These are phyloP conservation scores for Drosophila ohnishii DNA, from an alignment of 1,140 invertebrate species.

Conservation along the genomic window DNA sequence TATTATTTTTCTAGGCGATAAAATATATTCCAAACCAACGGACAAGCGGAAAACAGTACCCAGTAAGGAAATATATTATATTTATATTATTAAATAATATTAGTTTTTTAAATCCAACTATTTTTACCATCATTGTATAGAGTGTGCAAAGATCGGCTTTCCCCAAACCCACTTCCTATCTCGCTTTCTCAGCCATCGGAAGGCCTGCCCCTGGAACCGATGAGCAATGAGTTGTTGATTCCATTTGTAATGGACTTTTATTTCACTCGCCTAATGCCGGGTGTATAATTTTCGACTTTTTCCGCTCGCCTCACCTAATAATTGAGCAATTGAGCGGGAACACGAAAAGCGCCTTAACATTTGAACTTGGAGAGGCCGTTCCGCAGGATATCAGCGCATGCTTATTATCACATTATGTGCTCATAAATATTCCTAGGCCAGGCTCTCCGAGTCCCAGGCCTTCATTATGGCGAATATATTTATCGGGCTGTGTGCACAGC, in stretches of 20 bases:
- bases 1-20: no score
- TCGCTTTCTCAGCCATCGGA: neutral
- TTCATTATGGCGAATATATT: conserved; percentile 65
- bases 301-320: conserved; percentile 64
- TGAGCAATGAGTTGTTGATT: conserved; percentile 82
- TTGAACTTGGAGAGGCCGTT: conserved; percentile 73
- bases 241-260: conserved; percentile 81
- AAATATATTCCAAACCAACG: no score
- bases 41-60: no score
- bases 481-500: conserved; percentile 49
- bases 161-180: neutral
- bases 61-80: neutral
- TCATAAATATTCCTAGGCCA: conserved; percentile 75
- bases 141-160: neutral
- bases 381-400: conserved; percentile 79
- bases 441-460: conserved; percentile 42
- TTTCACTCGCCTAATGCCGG: conserved; percentile 73
- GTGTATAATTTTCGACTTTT: conserved; percentile 64
- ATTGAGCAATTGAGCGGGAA: conserved; percentile 79
- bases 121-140: no score
- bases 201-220: conserved; percentile 42
- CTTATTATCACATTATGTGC: conserved; percentile 78
- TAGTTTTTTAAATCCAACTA: no score
- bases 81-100: neutral
- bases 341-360: conserved; percentile 81